A percentile compares a stretch with the other conserved stretches of the same genome.
These are phyloP conservation scores for Archivesica marissinica DNA, from an alignment of 1,140 invertebrate genomes.

Conservation along the genomic window DNA sequence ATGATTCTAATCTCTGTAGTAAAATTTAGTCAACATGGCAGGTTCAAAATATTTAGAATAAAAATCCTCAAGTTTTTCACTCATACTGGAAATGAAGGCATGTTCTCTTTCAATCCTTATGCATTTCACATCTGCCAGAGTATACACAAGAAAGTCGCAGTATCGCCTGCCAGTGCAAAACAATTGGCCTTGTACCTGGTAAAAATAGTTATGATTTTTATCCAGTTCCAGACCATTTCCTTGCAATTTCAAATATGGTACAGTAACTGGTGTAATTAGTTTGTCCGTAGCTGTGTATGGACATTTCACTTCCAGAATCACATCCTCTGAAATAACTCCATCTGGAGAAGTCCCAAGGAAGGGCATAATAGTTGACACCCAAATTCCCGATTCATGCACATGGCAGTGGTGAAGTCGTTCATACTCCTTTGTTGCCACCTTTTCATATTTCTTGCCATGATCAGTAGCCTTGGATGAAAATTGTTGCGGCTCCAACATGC, in stretches of 20 bases:
- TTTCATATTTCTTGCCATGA: slow-evolving; percentile 65
- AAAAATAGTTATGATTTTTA: slow-evolving; percentile 58
- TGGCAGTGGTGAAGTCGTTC: slow-evolving; percentile 8
- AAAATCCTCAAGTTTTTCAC: slow-evolving; percentile 44
- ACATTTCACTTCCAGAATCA: slow-evolving; percentile 66
- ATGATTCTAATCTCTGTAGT: not conserved
- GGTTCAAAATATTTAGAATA: slow-evolving; percentile 61
- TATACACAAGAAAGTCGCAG: slow-evolving; percentile 55
- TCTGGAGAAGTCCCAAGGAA: slow-evolving; percentile 66
- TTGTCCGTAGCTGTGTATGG: slow-evolving; percentile 58
- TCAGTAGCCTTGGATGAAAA: slow-evolving; percentile 29
- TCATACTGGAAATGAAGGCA: slow-evolving; percentile 43
- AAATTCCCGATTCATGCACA: slow-evolving; percentile 58
- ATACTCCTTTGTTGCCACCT: slow-evolving; percentile 52
- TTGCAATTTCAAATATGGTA: slow-evolving; percentile 56
- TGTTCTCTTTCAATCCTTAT: slow-evolving; percentile 19
- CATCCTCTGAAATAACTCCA: slow-evolving; percentile 53
- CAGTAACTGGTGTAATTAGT: slow-evolving; percentile 46
- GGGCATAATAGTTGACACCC: slow-evolving; percentile 48
- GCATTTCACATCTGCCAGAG: slow-evolving; percentile 55
- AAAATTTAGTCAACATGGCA: slow-evolving; percentile 50
- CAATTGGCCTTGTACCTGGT: slow-evolving; percentile 66
- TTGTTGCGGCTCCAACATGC: not conserved
- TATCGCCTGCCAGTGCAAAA: slow-evolving; percentile 42
- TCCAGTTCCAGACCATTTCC: slow-evolving; percentile 33